These are phyloP conservation scores for Corapipo altera DNA, from an alignment of 2,113 vertebrate genomes.

Conservation along the genomic window DNA sequence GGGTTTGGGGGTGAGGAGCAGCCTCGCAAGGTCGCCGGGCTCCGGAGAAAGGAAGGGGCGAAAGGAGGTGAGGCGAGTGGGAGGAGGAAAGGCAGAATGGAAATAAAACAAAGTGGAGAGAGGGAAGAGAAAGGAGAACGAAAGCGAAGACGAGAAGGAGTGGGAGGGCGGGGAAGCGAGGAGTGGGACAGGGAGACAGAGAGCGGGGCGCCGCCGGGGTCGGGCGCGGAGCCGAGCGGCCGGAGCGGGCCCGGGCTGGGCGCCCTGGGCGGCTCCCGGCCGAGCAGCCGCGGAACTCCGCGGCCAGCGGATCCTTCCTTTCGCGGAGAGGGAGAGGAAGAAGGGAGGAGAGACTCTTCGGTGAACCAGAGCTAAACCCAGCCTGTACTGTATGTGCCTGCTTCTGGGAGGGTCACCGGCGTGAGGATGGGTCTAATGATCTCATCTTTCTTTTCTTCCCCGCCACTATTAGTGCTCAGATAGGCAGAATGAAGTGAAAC, in stretches of 20 bases:
- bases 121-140: neutral
- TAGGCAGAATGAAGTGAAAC: conserved; percentile 80
- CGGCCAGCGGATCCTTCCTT: neutral
- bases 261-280: neutral
- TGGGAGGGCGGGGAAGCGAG: neutral
- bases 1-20: neutral
- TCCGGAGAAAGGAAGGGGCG: neutral
- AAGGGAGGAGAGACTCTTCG: neutral
- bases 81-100: neutral
- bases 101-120: neutral
- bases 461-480: conserved; percentile 76
- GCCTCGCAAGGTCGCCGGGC: neutral
- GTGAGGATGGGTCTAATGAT: conserved; percentile 75
- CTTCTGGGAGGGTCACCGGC: conserved; percentile 57
- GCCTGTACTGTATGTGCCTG: neutral
- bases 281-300: neutral
- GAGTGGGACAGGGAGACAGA: neutral
- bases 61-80: neutral
- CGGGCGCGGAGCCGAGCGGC: neutral
- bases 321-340: neutral
- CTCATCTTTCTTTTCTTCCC: conserved; percentile 79
- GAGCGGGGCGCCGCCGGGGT: neutral
- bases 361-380: neutral
- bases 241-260: neutral
- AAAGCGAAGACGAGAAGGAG: neutral